Evolutionary conservation across 2,888 invertebrate genomes (phyloP).

Genomic region (Arenicola marina): DNA sequence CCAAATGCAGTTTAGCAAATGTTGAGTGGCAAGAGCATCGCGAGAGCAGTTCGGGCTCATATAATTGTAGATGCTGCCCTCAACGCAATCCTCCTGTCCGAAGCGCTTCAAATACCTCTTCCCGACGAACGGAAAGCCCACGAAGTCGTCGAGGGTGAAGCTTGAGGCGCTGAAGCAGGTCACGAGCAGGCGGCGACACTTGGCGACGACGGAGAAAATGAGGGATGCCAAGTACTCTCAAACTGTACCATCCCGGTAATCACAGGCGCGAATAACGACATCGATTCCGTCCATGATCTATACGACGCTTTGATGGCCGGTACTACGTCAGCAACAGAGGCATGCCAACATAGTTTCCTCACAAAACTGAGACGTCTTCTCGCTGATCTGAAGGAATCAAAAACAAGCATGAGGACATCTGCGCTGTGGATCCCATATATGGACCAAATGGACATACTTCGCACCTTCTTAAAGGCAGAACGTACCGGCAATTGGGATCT

Average conservation of each 20-base stretch:
- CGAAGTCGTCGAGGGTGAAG: too few relatives aligned
- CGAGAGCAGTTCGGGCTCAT: slow-evolving; percentile 34
- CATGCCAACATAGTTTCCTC: too few relatives aligned
- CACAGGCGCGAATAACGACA: too few relatives aligned
- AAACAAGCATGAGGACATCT: background rate
- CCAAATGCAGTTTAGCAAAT: slow-evolving; percentile 31
- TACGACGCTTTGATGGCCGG: too few relatives aligned
- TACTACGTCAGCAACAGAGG: too few relatives aligned
- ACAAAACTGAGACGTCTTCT: background rate
- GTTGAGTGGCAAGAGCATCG: slow-evolving; percentile 30
- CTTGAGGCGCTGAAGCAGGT: too few relatives aligned
- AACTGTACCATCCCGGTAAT: too few relatives aligned
- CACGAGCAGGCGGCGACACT: background rate
- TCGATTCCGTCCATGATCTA: too few relatives aligned
- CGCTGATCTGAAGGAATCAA: background rate
- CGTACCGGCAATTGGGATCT: slow-evolving; percentile 11
- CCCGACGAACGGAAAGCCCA: too few relatives aligned
- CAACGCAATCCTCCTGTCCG: slow-evolving; percentile 23
- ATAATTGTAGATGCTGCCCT: slow-evolving; percentile 24
- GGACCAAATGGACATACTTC: slow-evolving; percentile 7
- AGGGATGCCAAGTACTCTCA: too few relatives aligned
- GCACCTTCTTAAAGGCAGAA: slow-evolving; percentile 8
- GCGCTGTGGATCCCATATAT: slow-evolving; percentile 9
- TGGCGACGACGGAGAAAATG: background rate
- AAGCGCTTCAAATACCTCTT: slow-evolving; percentile 2